phyloP scores from a whole-genome alignment of 2,797 vertebrate species.

The Catostomus latipinnis region DNA sequence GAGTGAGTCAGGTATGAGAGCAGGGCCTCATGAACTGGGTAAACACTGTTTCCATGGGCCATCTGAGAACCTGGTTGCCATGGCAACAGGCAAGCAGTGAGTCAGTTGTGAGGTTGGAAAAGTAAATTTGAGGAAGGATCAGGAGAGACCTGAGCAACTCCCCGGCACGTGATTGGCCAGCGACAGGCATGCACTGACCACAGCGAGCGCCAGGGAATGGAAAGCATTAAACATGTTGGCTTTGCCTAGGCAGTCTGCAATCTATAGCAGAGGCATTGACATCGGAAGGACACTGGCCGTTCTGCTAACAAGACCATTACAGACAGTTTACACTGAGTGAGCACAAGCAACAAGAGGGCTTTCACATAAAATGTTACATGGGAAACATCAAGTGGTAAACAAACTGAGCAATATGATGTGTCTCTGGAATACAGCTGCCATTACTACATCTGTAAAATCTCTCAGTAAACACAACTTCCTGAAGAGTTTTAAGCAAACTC shows the following conservation, averaged over 20 bases:
- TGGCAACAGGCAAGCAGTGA: slow-evolving; percentile 73
- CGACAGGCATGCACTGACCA: slow-evolving; percentile 62
- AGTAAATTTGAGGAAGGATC: slow-evolving; percentile 68
- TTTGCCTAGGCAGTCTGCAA: slow-evolving; percentile 34
- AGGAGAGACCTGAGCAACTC: slow-evolving; percentile 53
- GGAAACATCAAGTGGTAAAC: slow-evolving; percentile 58
- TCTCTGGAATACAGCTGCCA: slow-evolving; percentile 39
- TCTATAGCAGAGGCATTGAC: slow-evolving; percentile 35
- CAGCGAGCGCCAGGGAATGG: slow-evolving; percentile 62
- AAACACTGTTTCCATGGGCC: slow-evolving; percentile 69
- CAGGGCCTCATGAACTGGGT: slow-evolving; percentile 40
- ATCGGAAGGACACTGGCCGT: slow-evolving; percentile 44
- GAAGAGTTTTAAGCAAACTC: background rate
- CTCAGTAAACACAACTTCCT: slow-evolving; percentile 24
- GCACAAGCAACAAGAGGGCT: slow-evolving; percentile 58
- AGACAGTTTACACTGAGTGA: slow-evolving; percentile 50
- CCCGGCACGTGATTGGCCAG: slow-evolving; percentile 68
- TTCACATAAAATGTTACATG: slow-evolving; percentile 63
- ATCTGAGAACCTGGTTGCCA: slow-evolving; percentile 73
- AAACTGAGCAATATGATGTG: slow-evolving; percentile 54
- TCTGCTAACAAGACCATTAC: slow-evolving; percentile 56
- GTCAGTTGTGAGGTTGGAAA: slow-evolving; percentile 78
- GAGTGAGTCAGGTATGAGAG: slow-evolving; percentile 16
- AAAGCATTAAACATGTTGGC: slow-evolving; percentile 61
- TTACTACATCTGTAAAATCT: slow-evolving; percentile 16